Base-by-base conservation (phyloP, 1,140 invertebrate species). In the Bombus pyrosoma region DNA sequence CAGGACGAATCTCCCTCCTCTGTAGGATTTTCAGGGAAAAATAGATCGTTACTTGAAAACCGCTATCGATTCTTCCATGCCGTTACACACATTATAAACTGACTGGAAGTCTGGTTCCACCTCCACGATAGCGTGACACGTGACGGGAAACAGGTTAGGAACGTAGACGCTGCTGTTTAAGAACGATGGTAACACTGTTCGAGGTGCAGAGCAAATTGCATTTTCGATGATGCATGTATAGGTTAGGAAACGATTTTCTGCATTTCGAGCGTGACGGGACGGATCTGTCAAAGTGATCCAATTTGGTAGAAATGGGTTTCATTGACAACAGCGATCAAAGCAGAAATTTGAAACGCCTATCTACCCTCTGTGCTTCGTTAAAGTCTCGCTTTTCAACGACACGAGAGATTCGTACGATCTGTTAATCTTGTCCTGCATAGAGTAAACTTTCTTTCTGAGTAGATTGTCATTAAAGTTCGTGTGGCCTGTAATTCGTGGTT, bases 121-220 rank as follows among this genome's bases (percentile, higher is more conserved):
- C 87, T 85, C 86, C 81, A 79, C 18, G 89, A 88, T 94, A 85
- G 92, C 92, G 92, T 94, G 94, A 93, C 89, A 91, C 78, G 86
- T 93, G 91, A 93, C 87, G 84, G 90, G 87, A 90, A 93, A 90
- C 88, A 90, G 90, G 84, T 87, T 90, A 89, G 92, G 88, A 92
- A 91, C 83, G 86, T 87, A 90, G 91, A 93, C 91, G 91, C 77
- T 89, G 90, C 88, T 89, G 53, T 74, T 83, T 83, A 86, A 86
- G 85, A 86, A 77, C 79, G 69, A 28, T 43, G 39, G 62, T 83
- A 86, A 81, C 72, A 80, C 75, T 28, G 43, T 66, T 85, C 68
- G 28, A 62, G 57, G 57, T 59, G n/a, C 68, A 85, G 43, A 66
- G 86, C 79, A 87, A 85, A 87, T 85, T 84, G 79, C 57, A 47